Percentiles rank a stretch among this genome's conserved stretches.
phyloP scores from a whole-genome alignment of 2,113 vertebrate species.

The Rhea americana region DNA sequence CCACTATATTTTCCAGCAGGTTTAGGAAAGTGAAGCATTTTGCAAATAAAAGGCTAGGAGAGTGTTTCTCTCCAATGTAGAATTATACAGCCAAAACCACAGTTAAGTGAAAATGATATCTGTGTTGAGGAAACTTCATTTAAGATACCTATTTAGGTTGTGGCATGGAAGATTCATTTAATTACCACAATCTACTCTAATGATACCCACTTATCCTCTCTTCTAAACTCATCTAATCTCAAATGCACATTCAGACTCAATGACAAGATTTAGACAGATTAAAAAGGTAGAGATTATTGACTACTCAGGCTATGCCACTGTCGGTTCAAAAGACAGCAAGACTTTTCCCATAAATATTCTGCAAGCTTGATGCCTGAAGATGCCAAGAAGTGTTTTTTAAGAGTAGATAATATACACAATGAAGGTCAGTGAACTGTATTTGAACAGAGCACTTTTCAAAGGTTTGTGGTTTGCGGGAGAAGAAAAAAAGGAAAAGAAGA shows the following conservation, averaged over 20 bases:
- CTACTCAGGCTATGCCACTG: background rate
- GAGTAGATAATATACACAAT: background rate
- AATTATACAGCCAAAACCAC: background rate
- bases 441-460: background rate
- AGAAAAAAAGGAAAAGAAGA: background rate
- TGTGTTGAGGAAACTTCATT: background rate
- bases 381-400: background rate
- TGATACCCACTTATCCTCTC: background rate
- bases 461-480: background rate
- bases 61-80: background rate
- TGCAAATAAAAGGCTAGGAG: background rate
- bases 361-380: background rate
- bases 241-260: background rate
- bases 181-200: background rate
- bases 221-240: background rate
- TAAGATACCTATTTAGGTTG: background rate
- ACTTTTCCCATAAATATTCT: background rate
- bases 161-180: background rate
- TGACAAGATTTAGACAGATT: background rate
- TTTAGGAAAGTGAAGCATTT: background rate
- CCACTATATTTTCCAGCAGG: background rate
- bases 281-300: background rate
- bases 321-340: background rate
- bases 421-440: background rate
- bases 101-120: background rate